Base-by-base conservation (phyloP, 1,140 invertebrate species). In the Ceratina japonica region DNA sequence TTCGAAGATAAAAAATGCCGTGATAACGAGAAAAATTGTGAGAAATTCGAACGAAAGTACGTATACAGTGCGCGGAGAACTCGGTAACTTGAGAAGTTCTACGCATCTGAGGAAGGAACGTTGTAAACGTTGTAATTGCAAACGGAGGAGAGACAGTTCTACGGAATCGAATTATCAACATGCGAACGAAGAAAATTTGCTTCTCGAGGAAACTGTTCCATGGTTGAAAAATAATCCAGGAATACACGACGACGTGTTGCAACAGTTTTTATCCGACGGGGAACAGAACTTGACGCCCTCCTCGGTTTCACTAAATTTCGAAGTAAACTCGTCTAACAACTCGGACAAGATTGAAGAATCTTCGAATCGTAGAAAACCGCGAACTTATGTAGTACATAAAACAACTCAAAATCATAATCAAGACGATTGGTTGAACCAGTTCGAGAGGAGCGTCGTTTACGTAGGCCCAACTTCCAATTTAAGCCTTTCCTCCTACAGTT, bases 341-440 rank as follows among this genome's bases (percentile, higher is more conserved):
- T 59, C n/a, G 2, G n/a, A 3, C 5, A 54, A 74, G 1, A 18
- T 78, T 7, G 51, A 69, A 1, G 59, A 82, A 52, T 73, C 31
- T 13, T 16, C 22, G 0, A 24, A 51, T 18, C 69, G 59, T 20
- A 70, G 69, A 18, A 83, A 61, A 51, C 54, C 80, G 5, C 82
- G 75, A n/a, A 82, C 80, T 0, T 82, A 83, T 18, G 37, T 77
- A 1, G 16, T 83, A 69, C 68, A 13, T 5, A 78, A 54, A 61
- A 58, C 15, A 15, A 44, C 7, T 1, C 16, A 27, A 1, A 56
- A 64, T 20, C 20, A 13, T 20, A 56, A 63, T 20, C 2, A 52
- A 1, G 49, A 31, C 31, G 37, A 64, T 3, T 59, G 73, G 20
- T 27, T 37, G 4, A 52, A 63, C 44, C 31, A 31, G 3, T 51